Evolutionary conservation across 2,888 invertebrate species (phyloP), one percentile per base, ranked within the genome.

Genomic region (Dynastes grantii): DNA sequence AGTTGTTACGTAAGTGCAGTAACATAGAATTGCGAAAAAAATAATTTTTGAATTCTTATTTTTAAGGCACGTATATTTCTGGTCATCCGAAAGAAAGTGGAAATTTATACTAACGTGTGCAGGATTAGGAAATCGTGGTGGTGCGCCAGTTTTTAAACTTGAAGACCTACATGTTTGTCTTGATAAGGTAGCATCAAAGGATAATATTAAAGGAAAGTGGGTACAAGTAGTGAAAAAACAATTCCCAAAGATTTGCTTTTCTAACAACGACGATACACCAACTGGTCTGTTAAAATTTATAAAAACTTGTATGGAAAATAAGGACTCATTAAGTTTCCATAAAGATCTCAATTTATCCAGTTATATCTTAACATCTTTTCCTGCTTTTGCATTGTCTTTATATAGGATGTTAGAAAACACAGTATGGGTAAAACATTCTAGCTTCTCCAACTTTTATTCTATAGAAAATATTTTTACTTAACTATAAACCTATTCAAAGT

Each of bases 221-320:
- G 85, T 88, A n/a, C 82, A 83, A n/a, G 80, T 84, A n/a, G 81
- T 85, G 0, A 84, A 83, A 76, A 83, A 83, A 40, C 84, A 84
- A 73, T 87, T 86, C 79, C 87, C 87, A 1, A 82, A 85, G 65
- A 76, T 85, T 32, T 76, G 79, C 6, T 79, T 80, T 37, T 81
- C 83, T 11, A 82, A 82, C 27, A 83, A 83, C 58, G 82, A 84
- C n/a, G 87, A 88, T 78, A 87, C 87, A 0, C 85, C 88, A 1
- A 85, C 86, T 4, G 88, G 89, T 2, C 81, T 89, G n/a, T 79
- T 89, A 40, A 83, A 84, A 58, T 88, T 88, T 77, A 85, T 89
- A 5, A 83, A 84, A 76, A 79, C 82, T 49, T 84, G 82, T 76
- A 78, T 80, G 78, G 78, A 80, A n/a, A 78, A 70, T 32, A 78